A percentile compares a stretch with the other conserved stretches of the same genome.
Evolutionary conservation across 2,113 vertebrate genomes (phyloP).

Genomic region (Engraulis encrasicolus): DNA sequence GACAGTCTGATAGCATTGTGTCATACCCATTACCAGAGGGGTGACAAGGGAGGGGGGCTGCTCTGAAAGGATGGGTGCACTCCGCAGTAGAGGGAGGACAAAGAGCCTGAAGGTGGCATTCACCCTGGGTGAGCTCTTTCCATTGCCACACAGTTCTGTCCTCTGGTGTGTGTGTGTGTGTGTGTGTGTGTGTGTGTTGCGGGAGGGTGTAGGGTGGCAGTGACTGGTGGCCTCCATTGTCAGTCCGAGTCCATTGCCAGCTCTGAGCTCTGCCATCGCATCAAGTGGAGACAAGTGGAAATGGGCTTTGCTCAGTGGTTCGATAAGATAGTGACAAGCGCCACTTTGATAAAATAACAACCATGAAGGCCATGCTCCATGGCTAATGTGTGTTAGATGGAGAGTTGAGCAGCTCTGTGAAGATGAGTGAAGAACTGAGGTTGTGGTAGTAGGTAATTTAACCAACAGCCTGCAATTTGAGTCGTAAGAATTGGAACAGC

Average conservation of each 20-base stretch:
- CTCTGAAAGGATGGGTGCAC: no score
- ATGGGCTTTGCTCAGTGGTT: background rate
- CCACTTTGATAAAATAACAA: background rate
- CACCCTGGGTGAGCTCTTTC: background rate
- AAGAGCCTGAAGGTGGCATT: slow-evolving; percentile 7
- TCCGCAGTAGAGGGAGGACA: background rate
- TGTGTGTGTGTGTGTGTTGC: no score
- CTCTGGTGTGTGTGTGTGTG: background rate
- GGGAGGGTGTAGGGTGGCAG: background rate
- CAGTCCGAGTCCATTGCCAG: background rate
- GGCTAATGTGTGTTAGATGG: background rate
- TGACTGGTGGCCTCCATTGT: background rate
- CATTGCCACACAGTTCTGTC: background rate
- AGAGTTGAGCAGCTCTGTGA: background rate
- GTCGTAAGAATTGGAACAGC: no score
- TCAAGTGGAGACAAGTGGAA: background rate
- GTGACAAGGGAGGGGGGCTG: background rate
- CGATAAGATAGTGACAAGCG: background rate
- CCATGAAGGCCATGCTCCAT: background rate
- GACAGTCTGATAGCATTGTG: background rate
- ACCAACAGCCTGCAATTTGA: no score
- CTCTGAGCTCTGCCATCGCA: no score
- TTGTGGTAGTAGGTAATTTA: background rate
- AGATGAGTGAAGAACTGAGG: background rate
- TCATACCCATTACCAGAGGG: background rate